Percentiles rank a stretch among this genome's conserved stretches.
Conservation (phyloP, 2,797 vertebrate species). For the Babyrousa celebensis region DNA sequence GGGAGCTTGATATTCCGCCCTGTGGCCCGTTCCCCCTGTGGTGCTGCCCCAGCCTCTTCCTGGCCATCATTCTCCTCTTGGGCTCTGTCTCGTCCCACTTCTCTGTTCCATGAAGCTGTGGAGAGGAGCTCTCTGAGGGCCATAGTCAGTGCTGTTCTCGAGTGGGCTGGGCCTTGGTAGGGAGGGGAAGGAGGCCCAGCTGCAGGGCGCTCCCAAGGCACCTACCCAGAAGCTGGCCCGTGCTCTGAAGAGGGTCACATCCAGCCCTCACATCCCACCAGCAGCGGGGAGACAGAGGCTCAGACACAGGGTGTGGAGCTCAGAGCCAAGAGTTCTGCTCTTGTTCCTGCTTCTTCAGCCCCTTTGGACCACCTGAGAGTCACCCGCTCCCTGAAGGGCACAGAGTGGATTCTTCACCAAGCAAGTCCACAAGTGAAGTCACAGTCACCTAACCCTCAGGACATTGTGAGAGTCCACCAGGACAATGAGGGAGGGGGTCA, state of each 20-base stretch:
- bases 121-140: neutral
- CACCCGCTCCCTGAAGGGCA: neutral
- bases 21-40: neutral
- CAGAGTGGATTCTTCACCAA: neutral
- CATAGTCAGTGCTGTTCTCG: neutral
- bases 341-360: neutral
- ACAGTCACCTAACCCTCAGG: neutral
- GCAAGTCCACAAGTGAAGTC: neutral
- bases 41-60: fast-evolving
- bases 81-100: neutral
- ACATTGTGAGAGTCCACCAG: too few species aligned
- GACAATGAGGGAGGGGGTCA: neutral
- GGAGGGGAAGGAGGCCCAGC: neutral
- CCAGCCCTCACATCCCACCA: neutral
- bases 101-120: neutral
- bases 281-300: neutral
- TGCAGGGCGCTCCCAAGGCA: neutral
- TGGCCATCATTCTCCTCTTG: neutral
- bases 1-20: neutral
- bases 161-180: neutral
- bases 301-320: neutral
- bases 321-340: neutral
- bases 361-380: neutral
- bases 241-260: neutral
- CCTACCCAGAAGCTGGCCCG: neutral